These are phyloP conservation scores for Tribolium freemani DNA, from an alignment of 2,888 invertebrate genomes.

Conservation along the genomic window DNA sequence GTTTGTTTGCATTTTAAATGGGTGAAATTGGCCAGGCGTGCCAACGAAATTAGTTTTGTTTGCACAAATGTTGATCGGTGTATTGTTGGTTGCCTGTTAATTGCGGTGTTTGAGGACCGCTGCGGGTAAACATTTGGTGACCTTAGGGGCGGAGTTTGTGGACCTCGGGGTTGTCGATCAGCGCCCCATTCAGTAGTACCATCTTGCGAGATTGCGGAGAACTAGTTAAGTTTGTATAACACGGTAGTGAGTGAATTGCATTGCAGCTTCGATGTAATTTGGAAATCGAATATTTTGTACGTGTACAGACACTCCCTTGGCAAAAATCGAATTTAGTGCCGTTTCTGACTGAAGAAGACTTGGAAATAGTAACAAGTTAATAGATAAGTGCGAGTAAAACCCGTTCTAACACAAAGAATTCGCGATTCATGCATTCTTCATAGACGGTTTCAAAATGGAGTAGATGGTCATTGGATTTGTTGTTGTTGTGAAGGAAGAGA, in stretches of 20 bases:
- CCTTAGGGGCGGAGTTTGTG: constrained; percentile 40
- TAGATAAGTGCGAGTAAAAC: constrained; percentile 54
- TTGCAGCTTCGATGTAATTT: constrained; percentile 59
- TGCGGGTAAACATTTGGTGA: constrained; percentile 34
- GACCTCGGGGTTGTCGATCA: constrained; percentile 38
- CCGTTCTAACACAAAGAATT: constrained; percentile 60
- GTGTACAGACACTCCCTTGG: constrained; percentile 61
- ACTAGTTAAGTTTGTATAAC: constrained; percentile 53
- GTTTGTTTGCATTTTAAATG: neutral
- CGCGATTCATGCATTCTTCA: constrained; percentile 60
- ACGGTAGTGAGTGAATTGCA: constrained; percentile 51
- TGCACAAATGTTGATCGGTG: neutral
- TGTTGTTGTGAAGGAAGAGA: constrained; percentile 55
- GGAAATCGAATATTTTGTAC: constrained; percentile 58
- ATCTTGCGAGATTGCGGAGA: constrained; percentile 52
- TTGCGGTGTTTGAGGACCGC: constrained; percentile 15
- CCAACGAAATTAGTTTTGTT: neutral
- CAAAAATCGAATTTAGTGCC: constrained; percentile 55
- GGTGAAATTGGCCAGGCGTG: neutral
- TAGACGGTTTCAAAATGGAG: constrained; percentile 66
- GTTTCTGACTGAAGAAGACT: constrained; percentile 57
- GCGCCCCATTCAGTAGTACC: constrained; percentile 47
- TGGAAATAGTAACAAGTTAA: constrained; percentile 55
- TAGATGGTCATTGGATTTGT: constrained; percentile 62
- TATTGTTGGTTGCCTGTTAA: constrained; percentile 1